Percentiles rank a stretch among this genome's conserved stretches.
Evolutionary conservation across 2,888 invertebrate species (phyloP).

Genomic region (Lumbricus terrestris): DNA sequence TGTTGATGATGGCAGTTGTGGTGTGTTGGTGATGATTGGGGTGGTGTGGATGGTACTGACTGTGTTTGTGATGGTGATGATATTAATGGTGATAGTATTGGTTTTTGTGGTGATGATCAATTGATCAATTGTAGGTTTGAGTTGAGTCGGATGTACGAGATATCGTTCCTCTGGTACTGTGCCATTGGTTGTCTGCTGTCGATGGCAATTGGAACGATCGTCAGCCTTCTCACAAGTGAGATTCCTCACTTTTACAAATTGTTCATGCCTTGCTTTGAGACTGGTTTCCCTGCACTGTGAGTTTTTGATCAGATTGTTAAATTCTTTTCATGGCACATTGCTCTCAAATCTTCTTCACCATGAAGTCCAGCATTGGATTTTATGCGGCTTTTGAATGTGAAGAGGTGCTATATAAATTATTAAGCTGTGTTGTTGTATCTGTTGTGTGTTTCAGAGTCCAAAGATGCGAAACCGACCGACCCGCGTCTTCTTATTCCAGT

Average conservation of each 20-base stretch:
- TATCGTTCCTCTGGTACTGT: slow-evolving; percentile 40
- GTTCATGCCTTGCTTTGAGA: too few species aligned
- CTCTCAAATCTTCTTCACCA: not conserved
- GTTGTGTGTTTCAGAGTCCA: not conserved
- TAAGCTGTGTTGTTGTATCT: not conserved
- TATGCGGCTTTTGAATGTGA: not conserved
- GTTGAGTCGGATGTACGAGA: slow-evolving; percentile 31
- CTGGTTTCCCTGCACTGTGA: too few species aligned
- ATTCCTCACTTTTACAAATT: too few species aligned
- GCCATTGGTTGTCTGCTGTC: slow-evolving; percentile 33
- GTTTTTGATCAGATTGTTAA: too few species aligned
- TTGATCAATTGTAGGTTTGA: slow-evolving; percentile 18
- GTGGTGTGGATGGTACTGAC: too few species aligned
- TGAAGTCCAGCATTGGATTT: not conserved
- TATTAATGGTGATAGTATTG: not conserved
- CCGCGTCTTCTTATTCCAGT: slow-evolving; percentile 26
- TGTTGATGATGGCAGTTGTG: too few species aligned
- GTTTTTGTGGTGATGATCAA: not conserved
- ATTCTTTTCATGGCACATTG: not conserved
- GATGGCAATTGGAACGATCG: slow-evolving; percentile 25
- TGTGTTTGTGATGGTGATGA: too few species aligned
- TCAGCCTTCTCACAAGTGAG: slow-evolving; percentile 28
- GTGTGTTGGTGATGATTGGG: too few species aligned
- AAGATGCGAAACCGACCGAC: not conserved
- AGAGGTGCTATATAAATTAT: not conserved